phyloP scores from a whole-genome alignment of 2,888 invertebrate genomes.

The Lumbricus terrestris region DNA sequence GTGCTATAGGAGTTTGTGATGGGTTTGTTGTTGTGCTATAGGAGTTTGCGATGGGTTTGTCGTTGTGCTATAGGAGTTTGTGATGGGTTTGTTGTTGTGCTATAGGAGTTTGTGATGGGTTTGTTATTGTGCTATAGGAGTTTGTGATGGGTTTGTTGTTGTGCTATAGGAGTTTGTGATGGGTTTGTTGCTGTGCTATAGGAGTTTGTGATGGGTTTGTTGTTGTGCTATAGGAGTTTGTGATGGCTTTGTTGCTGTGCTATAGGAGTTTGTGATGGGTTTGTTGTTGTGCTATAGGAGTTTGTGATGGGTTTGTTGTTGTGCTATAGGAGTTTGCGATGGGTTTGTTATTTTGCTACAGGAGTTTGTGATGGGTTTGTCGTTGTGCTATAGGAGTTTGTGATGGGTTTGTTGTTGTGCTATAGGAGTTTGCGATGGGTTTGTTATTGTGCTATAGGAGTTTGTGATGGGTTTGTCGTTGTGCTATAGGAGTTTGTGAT shows the following conservation, averaged over 20 bases:
- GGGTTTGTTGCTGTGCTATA: conserved; percentile 59
- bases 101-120: no score
- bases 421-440: no score
- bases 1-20: conserved; percentile 83
- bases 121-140: conserved; percentile 67
- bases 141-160: conserved; percentile 90
- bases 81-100: conserved; percentile 87
- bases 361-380: no score
- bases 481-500: conserved; percentile 92
- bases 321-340: conserved; percentile 83
- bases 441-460: conserved; percentile 67
- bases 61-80: conserved; percentile 75
- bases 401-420: conserved; percentile 87
- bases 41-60: no score
- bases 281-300: conserved; percentile 90
- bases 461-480: conserved; percentile 90
- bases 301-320: no score
- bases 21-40: conserved; percentile 88
- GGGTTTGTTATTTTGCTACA: no score
- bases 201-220: conserved; percentile 92
- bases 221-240: no score
- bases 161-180: no score
- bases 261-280: conserved; percentile 89
- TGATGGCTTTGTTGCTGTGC: neutral
- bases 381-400: conserved; percentile 75